These are phyloP conservation scores for Colostygia pectinataria DNA, from an alignment of 2,888 invertebrate genomes.

Conservation along the genomic window DNA sequence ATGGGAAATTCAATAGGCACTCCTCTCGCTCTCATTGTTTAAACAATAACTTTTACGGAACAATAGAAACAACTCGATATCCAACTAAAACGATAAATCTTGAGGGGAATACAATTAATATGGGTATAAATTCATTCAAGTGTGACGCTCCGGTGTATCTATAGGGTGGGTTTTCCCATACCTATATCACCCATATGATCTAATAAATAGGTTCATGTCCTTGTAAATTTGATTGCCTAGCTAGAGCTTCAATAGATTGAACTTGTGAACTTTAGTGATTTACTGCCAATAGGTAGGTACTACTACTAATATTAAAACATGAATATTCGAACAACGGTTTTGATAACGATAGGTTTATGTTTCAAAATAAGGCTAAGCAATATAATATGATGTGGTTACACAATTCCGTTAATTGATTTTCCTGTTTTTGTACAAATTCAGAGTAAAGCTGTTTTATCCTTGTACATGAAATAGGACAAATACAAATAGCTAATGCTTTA, in stretches of 20 bases:
- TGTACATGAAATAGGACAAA: no score
- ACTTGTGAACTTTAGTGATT: no score
- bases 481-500: no score
- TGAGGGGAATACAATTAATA: slow-evolving; percentile 61
- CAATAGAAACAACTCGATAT: slow-evolving; percentile 39
- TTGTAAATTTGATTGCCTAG: no score
- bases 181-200: no score
- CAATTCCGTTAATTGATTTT: slow-evolving; percentile 1
- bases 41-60: slow-evolving; percentile 38
- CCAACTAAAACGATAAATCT: slow-evolving; percentile 30
- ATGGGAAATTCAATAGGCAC: slow-evolving; percentile 32
- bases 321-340: no score
- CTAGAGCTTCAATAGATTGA: no score
- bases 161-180: slow-evolving; percentile 5
- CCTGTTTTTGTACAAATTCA: slow-evolving; percentile 5
- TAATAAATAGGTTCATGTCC: no score
- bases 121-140: slow-evolving; percentile 50
- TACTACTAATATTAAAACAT: no score
- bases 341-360: no score
- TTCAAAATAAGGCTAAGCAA: no score
- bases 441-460: not conserved
- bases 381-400: not conserved
- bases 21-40: slow-evolving; percentile 34
- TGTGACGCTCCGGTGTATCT: slow-evolving; percentile 15
- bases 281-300: no score